Base-by-base conservation (phyloP, 2,888 invertebrate species). In the Eueremaeus valkanovi region DNA sequence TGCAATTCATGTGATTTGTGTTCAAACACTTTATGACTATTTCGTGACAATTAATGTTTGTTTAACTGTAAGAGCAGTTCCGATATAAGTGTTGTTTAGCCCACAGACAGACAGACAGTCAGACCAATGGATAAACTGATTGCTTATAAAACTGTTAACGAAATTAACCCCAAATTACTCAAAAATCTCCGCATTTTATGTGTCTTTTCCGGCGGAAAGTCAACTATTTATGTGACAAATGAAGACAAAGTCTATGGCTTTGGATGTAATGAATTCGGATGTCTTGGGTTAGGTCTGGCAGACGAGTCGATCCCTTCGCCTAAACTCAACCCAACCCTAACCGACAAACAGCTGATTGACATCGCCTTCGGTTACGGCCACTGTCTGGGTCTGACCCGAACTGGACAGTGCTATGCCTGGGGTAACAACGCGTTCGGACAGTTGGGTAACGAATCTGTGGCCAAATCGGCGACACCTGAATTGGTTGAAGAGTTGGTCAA, bases 381-480 rank as follows among this genome's bases (percentile, higher is more conserved):
- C 24, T 29, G 27, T 11, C 13, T 58, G 3, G 58, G 24, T 2
- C 58, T 58, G 6, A 58, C 58, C 16, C 8, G 3, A 3, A 31
- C 13, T 18, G 58, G 58, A 16, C 29, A 18, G 31, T 29, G 29
- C 58, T 58, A 58, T 31, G 21, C 70, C 33, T 74, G 74, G 74
- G 74, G 74, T 33, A 27, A 70, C 45, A 74, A 74, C 51, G 51
- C 31, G 11, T 68, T 29, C 31, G 74, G 74, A 40, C 74, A 74
- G 27, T 49, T 74, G 40, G 74, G 74, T 24, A 45, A 16, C 16
- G 45, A 45, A 11, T 6, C 3, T 13, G 8, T 13, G 2, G 9
- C 8, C 16, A 45, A 45, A 45, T 45, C n/a, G n/a, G n/a, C n/a
- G n/a, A 16, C 11, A 3, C 45, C 45, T 6, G 16, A 45, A 45